Conservation (phyloP, 2,113 vertebrate species). For the Turnix velox region DNA sequence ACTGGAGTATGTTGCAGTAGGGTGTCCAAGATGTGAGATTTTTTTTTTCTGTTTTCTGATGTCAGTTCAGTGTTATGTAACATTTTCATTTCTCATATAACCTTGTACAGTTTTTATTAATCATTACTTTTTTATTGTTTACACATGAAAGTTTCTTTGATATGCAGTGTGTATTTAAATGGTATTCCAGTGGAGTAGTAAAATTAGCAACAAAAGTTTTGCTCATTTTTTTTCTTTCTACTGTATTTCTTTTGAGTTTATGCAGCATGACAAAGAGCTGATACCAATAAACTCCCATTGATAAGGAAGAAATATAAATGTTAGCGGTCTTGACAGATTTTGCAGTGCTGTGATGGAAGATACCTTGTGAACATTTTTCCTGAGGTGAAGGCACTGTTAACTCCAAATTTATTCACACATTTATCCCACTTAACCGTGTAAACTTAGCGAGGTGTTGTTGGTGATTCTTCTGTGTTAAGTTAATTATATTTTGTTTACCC, state of each 20-base stretch:
- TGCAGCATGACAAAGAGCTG: neutral
- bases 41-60: constrained; percentile 9
- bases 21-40: neutral
- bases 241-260: neutral
- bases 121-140: constrained; percentile 25
- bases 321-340: neutral
- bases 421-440: constrained; percentile 44
- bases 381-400: neutral
- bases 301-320: neutral
- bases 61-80: constrained; percentile 20
- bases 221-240: neutral
- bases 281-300: neutral
- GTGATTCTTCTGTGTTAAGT: constrained; percentile 26
- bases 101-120: constrained; percentile 31
- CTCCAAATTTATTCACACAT: neutral
- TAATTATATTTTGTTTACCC: constrained; percentile 60
- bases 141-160: neutral
- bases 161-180: constrained; percentile 26
- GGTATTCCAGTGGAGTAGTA: neutral
- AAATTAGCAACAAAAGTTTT: neutral
- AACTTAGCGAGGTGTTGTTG: constrained; percentile 1
- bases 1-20: neutral
- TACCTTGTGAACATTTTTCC: neutral
- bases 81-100: constrained; percentile 1
- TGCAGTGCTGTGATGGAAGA: neutral